Conservation (phyloP, 92 coral and sea anemone genomes). For the Palythoa grandiflora region DNA sequence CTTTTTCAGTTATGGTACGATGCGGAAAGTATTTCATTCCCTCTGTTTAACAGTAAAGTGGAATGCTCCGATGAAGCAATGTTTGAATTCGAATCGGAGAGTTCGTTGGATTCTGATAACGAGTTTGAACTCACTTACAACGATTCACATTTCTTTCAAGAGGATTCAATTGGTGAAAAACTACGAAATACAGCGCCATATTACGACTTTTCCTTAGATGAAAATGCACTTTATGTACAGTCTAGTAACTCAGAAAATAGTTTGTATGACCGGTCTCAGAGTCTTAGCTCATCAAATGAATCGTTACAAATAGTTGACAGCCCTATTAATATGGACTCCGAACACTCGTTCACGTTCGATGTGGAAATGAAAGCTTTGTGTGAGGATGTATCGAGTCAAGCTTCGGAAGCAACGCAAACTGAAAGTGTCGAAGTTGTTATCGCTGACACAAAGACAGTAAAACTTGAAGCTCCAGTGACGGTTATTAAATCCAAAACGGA, state of each 20-base stretch:
- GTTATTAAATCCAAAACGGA: slow-evolving; percentile 60
- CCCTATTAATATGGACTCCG: slow-evolving; percentile 34
- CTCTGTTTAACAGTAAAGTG: slow-evolving; percentile 71
- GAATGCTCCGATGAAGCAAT: slow-evolving; percentile 72
- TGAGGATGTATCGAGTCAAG: slow-evolving; percentile 54
- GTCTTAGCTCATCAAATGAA: slow-evolving; percentile 36
- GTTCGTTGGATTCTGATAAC: slow-evolving; percentile 92
- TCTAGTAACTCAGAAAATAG: slow-evolving; percentile 59
- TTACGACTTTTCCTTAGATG: slow-evolving; percentile 80
- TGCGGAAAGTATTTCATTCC: slow-evolving; percentile 75
- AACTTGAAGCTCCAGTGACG: slow-evolving; percentile 64
- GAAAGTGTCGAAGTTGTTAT: slow-evolving; percentile 68
- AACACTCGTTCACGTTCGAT: slow-evolving; percentile 45
- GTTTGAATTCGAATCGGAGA: slow-evolving; percentile 86
- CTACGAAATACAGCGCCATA: slow-evolving; percentile 73
- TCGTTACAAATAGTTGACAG: slow-evolving; percentile 53
- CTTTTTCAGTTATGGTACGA: slow-evolving; percentile 84
- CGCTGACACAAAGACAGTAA: slow-evolving; percentile 57
- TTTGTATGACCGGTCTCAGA: slow-evolving; percentile 40
- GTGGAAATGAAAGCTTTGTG: slow-evolving; percentile 85
- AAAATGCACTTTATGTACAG: slow-evolving; percentile 69
- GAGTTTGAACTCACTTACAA: slow-evolving; percentile 81
- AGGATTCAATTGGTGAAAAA: slow-evolving; percentile 81
- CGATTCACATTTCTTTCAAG: slow-evolving; percentile 82
- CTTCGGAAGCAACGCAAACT: slow-evolving; percentile 89